These are phyloP conservation scores for Struthio camelus DNA, from an alignment of 2,113 vertebrate genomes.

Conservation along the genomic window DNA sequence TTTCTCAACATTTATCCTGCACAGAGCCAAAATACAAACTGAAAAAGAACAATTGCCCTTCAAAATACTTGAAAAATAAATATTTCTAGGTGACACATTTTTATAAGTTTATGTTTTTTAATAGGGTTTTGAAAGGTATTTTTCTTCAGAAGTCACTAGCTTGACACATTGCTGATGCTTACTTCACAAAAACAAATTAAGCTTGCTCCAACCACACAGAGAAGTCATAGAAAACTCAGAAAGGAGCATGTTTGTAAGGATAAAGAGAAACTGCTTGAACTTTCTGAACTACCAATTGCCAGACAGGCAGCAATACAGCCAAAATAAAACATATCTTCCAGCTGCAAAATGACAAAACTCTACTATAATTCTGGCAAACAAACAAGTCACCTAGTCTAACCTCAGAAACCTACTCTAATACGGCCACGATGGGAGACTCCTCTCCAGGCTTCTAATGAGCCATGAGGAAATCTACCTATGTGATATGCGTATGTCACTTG, in stretches of 20 bases:
- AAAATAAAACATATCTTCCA: background rate
- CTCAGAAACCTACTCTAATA: too few species aligned
- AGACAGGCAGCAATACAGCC: background rate
- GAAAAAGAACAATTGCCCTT: background rate
- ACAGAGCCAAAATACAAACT: background rate
- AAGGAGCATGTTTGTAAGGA: background rate
- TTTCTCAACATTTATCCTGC: background rate
- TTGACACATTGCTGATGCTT: background rate
- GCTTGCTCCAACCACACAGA: background rate
- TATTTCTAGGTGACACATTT: background rate
- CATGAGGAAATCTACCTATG: background rate
- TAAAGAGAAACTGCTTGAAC: background rate
- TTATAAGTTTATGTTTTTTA: background rate
- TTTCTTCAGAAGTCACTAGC: background rate
- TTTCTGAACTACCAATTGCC: background rate
- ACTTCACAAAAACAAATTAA: conserved; percentile 33
- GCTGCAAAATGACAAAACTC: background rate
- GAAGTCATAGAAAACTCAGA: background rate
- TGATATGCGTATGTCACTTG: background rate
- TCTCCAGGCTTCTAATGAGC: background rate
- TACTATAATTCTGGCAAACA: background rate
- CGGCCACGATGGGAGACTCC: background rate
- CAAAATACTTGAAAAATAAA: background rate
- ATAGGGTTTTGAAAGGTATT: background rate
- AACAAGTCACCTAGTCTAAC: too few species aligned